Base-by-base conservation (phyloP, 2,888 invertebrate species). In the Scaptomyza flava region DNA sequence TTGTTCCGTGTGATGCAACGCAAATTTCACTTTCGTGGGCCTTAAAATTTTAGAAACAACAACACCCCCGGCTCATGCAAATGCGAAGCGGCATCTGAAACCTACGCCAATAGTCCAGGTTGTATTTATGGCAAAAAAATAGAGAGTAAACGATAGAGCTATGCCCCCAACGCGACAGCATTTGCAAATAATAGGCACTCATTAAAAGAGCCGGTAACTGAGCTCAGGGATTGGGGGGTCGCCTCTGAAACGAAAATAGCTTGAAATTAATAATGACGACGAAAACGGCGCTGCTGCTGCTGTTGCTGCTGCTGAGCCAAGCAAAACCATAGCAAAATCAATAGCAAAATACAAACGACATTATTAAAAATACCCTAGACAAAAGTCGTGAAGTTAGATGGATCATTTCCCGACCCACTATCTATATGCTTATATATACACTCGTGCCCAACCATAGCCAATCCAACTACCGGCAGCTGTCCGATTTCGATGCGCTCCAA, bases 391-490 rank as follows among this genome's bases (percentile, higher is more conserved):
- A 72, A 77, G 74, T 69, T 56, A 53, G 47, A 9, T 9, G 17
- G 17, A 70, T 58, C 54, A 50, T 34, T 57, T 23, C 38, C 42
- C 51, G 4, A 0, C 6, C 27, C 3, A 27, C 27, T 27, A 27
- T 27, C 3, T 27, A 23, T 23, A 23, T 23, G 4, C 6, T 27
- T 23, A 23, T 23, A 23, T 23, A 23, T 23, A 23, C 4, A 27
- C 27, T 27, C 27, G 27, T 27, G 27, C n/a, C 7, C 36, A 6
- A n/a, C 27, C 38, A 43, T 38, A n/a, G 14, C 31, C 38, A 33
- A 57, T 41, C 27, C 46, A 61, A 70, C 86, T 87, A 84, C 83
- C 83, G 83, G 87, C 87, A 83, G 85, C 85, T 87, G 83, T 87
- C 87, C 67, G 54, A 63, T 62, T 77, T 63, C 67, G 64, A 67